Evolutionary conservation across 2,113 vertebrate species (phyloP).

Genomic region (Psophia crepitans): DNA sequence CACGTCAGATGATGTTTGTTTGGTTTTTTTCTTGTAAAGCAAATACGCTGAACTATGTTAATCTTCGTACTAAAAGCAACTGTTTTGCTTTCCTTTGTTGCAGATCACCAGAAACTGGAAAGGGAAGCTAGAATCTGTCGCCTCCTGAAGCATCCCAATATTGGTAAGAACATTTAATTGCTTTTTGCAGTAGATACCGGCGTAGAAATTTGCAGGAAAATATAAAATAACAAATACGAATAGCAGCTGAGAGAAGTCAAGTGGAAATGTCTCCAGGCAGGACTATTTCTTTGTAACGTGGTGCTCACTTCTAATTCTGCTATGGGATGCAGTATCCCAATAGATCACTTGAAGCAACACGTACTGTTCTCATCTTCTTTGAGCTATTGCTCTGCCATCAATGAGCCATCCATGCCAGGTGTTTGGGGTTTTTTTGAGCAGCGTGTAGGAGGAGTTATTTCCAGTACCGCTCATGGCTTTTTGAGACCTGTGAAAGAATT

Average conservation of each 20-base stretch:
- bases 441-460: constrained; percentile 3
- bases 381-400: not conserved
- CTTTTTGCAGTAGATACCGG: not conserved
- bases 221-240: not conserved
- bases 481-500: not conserved
- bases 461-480: not conserved
- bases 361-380: not conserved
- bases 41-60: not conserved
- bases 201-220: not conserved
- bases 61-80: not conserved
- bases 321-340: not conserved
- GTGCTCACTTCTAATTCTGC: not conserved
- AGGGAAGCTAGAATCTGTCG: constrained; percentile 93
- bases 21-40: not conserved
- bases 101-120: constrained; percentile 95
- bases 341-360: not conserved
- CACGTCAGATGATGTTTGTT: not conserved
- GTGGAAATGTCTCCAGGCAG: not conserved
- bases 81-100: constrained; percentile 3
- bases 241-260: not conserved
- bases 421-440: not conserved
- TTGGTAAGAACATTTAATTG: constrained; percentile 75
- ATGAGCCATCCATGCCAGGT: not conserved
- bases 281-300: not conserved
- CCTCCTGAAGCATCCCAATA: constrained; percentile 91